A percentile compares a stretch with the other conserved stretches of the same genome.
These are phyloP conservation scores for Varecia variegata DNA, from an alignment of 2,797 vertebrate genomes.

Conservation along the genomic window DNA sequence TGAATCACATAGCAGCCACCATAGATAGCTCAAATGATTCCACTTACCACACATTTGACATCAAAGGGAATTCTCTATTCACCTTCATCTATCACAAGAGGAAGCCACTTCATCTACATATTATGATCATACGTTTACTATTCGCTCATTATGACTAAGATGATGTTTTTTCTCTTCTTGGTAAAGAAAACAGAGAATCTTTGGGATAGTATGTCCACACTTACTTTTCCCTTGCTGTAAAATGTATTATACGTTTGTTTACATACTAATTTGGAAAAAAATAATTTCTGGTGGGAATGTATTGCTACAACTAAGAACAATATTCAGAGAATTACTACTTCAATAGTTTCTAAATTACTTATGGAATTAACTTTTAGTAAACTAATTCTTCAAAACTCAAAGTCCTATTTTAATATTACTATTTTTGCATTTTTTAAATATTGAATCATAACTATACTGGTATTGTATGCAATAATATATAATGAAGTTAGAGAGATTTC, in stretches of 20 bases:
- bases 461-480: background rate
- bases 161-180: background rate
- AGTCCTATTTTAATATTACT: background rate
- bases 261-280: background rate
- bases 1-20: background rate
- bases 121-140: background rate
- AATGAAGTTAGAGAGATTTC: background rate
- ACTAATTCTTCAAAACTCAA: background rate
- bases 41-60: background rate
- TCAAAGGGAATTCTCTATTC: background rate
- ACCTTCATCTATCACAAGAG: background rate
- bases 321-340: background rate
- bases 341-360: constrained; percentile 8
- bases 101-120: background rate
- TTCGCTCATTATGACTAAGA: background rate
- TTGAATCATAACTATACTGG: background rate
- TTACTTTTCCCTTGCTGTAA: constrained; percentile 13
- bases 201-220: background rate
- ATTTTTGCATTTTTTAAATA: background rate
- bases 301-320: constrained; percentile 11
- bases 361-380: constrained; percentile 3
- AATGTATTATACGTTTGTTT: constrained; percentile 2
- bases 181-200: background rate
- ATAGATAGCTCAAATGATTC: background rate
- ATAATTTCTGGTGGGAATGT: background rate